Percentiles rank a stretch among this genome's conserved stretches.
Evolutionary conservation across 2,113 vertebrate species (phyloP).

Genomic region (Tyrannus savana): DNA sequence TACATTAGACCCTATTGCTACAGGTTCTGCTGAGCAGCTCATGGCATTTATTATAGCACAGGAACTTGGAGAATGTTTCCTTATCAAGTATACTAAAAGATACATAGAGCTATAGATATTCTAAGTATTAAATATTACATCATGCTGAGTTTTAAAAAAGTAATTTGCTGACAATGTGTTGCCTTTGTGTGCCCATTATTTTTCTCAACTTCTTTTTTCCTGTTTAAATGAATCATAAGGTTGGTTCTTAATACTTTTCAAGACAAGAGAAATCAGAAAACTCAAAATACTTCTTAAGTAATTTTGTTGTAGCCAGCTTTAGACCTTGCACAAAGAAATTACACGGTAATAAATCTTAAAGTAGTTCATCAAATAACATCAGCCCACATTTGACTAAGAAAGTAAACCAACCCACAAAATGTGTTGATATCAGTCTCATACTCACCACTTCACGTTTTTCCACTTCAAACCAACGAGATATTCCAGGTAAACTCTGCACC

Average conservation of each 20-base stretch:
- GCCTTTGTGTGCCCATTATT: not conserved
- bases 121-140: not conserved
- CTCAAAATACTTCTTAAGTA: not conserved
- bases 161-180: not conserved
- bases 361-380: not conserved
- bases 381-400: not conserved
- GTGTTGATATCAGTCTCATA: not conserved
- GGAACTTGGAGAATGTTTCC: not conserved
- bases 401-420: not conserved
- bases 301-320: not conserved
- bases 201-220: not conserved
- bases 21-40: not conserved
- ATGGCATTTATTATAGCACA: not conserved
- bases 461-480: slow-evolving; percentile 99
- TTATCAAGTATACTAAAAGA: not conserved
- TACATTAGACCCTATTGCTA: not conserved
- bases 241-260: not conserved
- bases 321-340: not conserved
- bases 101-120: not conserved
- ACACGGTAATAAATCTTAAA: not conserved
- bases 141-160: not conserved
- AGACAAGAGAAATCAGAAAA: not conserved
- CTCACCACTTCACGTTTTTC: slow-evolving; percentile 97
- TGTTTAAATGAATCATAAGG: not conserved
- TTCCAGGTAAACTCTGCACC: slow-evolving; percentile 98